A percentile compares a stretch with the other conserved stretches of the same genome.
These are phyloP conservation scores for Campylorhamphus procurvoides DNA, from an alignment of 2,113 vertebrate genomes.

Conservation along the genomic window DNA sequence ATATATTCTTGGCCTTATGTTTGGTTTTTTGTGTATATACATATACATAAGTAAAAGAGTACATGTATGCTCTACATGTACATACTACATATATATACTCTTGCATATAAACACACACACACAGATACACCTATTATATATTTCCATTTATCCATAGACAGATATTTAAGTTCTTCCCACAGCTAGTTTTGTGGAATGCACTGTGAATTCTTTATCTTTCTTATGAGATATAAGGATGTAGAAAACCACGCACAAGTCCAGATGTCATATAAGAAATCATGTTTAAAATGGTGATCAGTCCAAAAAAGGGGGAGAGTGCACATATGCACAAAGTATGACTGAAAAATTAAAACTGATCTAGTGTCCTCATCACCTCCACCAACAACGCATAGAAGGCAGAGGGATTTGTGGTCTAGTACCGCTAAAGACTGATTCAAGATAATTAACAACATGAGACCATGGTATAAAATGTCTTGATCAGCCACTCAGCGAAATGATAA, in stretches of 20 bases:
- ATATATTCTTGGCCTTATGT: neutral
- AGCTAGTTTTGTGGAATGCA: neutral
- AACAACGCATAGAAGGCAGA: neutral
- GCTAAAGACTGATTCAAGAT: neutral
- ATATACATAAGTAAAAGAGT: neutral
- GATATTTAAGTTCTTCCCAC: neutral
- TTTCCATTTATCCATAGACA: neutral
- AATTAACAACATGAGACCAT: neutral
- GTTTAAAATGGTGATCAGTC: neutral
- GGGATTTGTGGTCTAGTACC: neutral
- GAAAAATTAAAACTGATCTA: neutral
- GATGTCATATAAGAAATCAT: rapidly evolving
- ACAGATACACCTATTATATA: neutral
- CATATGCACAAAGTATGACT: neutral
- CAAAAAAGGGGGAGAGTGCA: neutral
- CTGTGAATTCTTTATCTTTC: neutral
- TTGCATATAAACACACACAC: neutral
- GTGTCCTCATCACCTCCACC: neutral
- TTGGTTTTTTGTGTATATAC: neutral
- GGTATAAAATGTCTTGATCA: neutral
- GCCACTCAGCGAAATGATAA: neutral
- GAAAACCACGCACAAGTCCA: neutral
- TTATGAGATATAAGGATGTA: neutral
- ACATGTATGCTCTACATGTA: neutral
- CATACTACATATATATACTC: neutral